Percentiles rank a stretch among this genome's conserved stretches.
phyloP scores from a whole-genome alignment of 2,113 vertebrate genomes.

The Megalops atlanticus region DNA sequence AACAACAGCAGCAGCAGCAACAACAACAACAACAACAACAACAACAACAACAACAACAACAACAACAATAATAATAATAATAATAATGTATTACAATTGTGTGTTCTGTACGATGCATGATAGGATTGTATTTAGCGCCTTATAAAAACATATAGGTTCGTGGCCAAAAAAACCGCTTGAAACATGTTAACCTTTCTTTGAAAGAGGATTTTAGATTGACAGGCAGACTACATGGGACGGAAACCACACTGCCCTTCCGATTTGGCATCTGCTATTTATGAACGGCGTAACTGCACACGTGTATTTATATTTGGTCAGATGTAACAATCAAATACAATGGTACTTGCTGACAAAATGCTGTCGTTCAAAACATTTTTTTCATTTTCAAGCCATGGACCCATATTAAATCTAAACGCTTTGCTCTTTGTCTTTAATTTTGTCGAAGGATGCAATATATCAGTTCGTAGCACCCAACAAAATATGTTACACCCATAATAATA shows the following conservation, averaged over 20 bases:
- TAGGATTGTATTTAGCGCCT: not conserved
- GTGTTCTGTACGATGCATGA: not conserved
- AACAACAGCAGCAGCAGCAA: not conserved
- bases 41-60: not conserved
- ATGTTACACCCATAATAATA: no score
- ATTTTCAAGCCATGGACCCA: no score
- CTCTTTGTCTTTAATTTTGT: no score
- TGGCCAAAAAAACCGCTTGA: not conserved
- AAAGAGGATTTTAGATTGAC: not conserved
- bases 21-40: not conserved
- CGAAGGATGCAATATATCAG: no score
- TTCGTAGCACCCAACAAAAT: no score
- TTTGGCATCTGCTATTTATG: no score
- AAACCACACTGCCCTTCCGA: not conserved
- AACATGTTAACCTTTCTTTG: not conserved
- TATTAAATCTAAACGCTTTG: no score
- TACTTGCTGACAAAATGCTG: no score
- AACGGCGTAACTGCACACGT: no score
- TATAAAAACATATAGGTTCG: not conserved
- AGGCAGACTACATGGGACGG: not conserved
- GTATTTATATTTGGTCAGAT: no score
- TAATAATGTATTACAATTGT: not conserved
- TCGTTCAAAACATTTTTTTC: no score
- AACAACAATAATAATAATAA: not conserved
- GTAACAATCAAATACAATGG: not conserved